A percentile compares a stretch with the other conserved stretches of the same genome.
Conservation (phyloP, 2,113 vertebrate species). For the Triplophysa dalaica region DNA sequence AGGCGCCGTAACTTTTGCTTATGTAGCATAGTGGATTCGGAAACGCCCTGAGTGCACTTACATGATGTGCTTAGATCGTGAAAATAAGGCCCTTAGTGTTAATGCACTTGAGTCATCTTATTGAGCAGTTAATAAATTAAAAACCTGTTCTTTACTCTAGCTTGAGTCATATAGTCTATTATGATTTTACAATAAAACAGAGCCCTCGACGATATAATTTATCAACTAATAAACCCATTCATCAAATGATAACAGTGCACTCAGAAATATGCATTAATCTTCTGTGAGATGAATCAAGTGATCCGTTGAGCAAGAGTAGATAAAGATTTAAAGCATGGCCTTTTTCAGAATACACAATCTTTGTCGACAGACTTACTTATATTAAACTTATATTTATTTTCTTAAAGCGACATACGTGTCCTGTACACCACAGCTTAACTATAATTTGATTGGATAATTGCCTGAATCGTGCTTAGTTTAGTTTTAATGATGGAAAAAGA, state of each 20-base stretch:
- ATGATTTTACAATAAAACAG: background rate
- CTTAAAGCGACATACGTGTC: background rate
- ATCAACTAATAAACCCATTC: conserved; percentile 14
- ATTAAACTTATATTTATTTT: background rate
- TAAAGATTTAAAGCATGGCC: background rate
- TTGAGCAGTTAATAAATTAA: background rate
- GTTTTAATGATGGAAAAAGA: background rate
- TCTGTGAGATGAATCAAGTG: conserved; percentile 4
- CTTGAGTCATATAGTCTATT: background rate
- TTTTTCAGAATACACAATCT: background rate
- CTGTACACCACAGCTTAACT: background rate
- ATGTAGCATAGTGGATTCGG: no score
- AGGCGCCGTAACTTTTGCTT: no score
- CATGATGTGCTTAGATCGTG: no score
- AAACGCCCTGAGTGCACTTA: no score
- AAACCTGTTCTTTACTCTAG: background rate
- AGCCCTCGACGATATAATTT: background rate
- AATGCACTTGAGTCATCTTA: background rate
- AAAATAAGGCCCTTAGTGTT: background rate
- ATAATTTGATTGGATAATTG: conserved; percentile 15
- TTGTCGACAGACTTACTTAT: background rate
- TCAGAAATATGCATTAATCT: conserved; percentile 20
- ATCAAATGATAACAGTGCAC: background rate
- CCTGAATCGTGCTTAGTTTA: background rate
- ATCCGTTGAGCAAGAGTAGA: background rate